Evolutionary conservation across 2,888 invertebrate species (phyloP), one percentile per base, ranked within the genome.

Genomic region (Drosophila picticornis): DNA sequence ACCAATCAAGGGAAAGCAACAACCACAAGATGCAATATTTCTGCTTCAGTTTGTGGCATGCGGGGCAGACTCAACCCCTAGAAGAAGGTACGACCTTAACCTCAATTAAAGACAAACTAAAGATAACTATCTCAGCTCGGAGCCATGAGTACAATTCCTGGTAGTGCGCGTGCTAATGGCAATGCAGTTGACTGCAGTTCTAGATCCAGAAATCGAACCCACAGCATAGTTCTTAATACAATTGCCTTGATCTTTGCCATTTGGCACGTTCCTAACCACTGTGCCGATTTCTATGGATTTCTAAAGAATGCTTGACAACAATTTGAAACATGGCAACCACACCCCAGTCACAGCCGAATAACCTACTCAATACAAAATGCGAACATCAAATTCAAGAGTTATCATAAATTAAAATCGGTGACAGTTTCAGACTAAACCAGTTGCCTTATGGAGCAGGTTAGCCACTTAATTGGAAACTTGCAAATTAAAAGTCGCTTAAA

Each of bases 401-500:
- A 62, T 71, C 75, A 81, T 85, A 85, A 85, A 85, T 85, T 84
- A 72, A 57, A 27, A 25, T 57, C 48, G 65, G 63, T 67, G 90
- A 89, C 90, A 89, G 72, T 69, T 81, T 76, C 31, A 65, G 73
- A 55, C 65, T 70, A 61, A 43, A 63, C 74, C 67, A 61, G 80
- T 77, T 80, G 59, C 83, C 83, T 62, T 83, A 46, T 73, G 31
- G 55, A 50, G 61, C 51, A 36, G 40, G 71, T 71, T 62, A 34
- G 64, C 43, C 32, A 55, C 85, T 69, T 70, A 85, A 73, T 85
- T 76, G 87, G 82, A 61, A 88, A 70, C 76, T 76, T 69, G 76
- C 59, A 80, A 84, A 85, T 88, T 85, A 90, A 85, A 84, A 88
- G 90, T 82, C 67, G 74, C 74, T 71, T 82, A 63, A 72, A 87